Base-by-base conservation (phyloP, 64 coral and sea anemone species). In the Porites lutea region DNA sequence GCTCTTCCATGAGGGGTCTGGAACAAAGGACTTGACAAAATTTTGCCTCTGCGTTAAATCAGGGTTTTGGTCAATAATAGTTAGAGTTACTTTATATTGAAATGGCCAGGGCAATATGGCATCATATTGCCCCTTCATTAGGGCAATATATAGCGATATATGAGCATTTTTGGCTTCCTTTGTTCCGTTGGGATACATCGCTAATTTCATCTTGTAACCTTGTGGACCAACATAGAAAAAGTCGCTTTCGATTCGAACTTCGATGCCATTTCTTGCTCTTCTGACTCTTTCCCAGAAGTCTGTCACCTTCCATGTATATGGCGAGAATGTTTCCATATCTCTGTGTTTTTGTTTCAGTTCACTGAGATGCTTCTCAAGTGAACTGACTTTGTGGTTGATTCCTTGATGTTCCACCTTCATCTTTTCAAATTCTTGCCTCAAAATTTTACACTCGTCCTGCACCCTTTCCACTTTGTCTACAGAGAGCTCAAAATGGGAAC, bases 191-290 rank as follows among this genome's bases (percentile, higher is more conserved):
- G 81, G 81, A 64, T 84, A 84, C 81, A 84, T 84, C 3, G 81
- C 81, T 9, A 84, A 52, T 69, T 84, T 84, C 81, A 84, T 67
- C 16, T 84, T 84, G n/a, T 84, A 84, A 18, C 81, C 81, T 84
- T 84, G 81, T 23, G 81, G 81, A 68, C 81, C 63, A 0, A 84
- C 8, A 16, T 84, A 84, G 16, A 84, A 84, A 22, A 63, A 12
- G 69, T 84, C 81, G 18, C 81, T 84, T 68, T 84, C 81, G 18
- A 84, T 46, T 21, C 81, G 61, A 46, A 69, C 18, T 6, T 84
- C 81, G 52, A 68, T 84, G 44, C 52, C 63, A 1, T 47, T 68
- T 68, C 23, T 84, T 4, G 81, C 81, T 52, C 69, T 84, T 46
- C 61, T 67, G 10, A 84, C 81, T 84, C 81, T 45, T 23, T 84